phyloP scores from a whole-genome alignment of 2,113 vertebrate species.

The Psittacula cyanocephala region DNA sequence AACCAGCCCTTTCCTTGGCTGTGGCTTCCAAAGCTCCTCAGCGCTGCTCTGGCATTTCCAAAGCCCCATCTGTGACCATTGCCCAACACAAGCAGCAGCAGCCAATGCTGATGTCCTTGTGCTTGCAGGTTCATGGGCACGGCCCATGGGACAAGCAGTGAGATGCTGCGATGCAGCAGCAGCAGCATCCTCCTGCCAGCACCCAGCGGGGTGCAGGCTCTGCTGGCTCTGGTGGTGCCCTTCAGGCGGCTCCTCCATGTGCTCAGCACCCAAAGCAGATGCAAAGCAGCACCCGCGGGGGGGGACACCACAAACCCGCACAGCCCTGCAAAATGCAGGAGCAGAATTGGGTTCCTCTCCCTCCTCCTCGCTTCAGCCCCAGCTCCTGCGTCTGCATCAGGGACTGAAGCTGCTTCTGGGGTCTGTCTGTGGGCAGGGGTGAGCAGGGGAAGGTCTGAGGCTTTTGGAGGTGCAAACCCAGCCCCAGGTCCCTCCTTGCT shows the following conservation, averaged over 20 bases:
- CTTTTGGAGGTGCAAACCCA: neutral
- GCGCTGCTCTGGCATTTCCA: neutral
- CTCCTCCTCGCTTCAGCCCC: neutral
- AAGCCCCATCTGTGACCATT: neutral
- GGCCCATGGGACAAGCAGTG: rapidly evolving
- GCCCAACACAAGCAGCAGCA: rapidly evolving
- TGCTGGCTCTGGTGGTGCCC: neutral
- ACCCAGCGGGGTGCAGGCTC: rapidly evolving
- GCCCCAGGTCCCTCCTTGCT: neutral
- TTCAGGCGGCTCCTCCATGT: neutral
- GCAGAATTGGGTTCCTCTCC: neutral
- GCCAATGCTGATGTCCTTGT: rapidly evolving
- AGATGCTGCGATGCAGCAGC: rapidly evolving
- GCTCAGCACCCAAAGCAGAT: neutral
- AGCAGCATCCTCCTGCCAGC: neutral
- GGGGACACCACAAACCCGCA: rapidly evolving
- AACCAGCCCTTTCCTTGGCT: rapidly evolving
- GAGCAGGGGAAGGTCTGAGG: neutral
- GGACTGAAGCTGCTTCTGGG: neutral
- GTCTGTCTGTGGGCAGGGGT: neutral
- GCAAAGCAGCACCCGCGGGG: neutral
- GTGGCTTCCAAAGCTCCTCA: neutral
- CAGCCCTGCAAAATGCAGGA: rapidly evolving
- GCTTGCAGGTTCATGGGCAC: rapidly evolving
- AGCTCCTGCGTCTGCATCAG: rapidly evolving